phyloP scores from a whole-genome alignment of 2,888 invertebrate genomes.

The Norana najaformis region DNA sequence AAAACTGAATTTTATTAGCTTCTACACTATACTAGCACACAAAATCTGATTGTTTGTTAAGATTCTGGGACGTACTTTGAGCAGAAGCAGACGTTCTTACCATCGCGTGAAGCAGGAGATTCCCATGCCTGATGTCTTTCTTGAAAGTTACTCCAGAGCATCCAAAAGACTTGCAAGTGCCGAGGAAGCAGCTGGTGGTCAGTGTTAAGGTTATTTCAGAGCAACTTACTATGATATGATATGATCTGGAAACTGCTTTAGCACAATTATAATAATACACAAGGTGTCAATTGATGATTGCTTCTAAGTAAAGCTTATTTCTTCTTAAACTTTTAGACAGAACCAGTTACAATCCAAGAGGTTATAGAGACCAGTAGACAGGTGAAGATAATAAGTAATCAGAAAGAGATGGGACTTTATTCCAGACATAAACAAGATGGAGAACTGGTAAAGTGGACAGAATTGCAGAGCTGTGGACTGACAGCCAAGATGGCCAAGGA shows the following conservation, averaged over 20 bases:
- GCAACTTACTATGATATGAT: not conserved
- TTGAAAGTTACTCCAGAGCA: not conserved
- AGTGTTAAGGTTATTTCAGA: not conserved
- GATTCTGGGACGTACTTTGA: not conserved
- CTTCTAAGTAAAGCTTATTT: not conserved
- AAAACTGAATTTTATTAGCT: too few relatives aligned
- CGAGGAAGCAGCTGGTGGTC: not conserved
- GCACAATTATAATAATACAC: not conserved
- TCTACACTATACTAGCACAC: too few relatives aligned
- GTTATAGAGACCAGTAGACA: not conserved
- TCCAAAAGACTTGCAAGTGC: not conserved
- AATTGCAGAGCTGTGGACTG: too few relatives aligned
- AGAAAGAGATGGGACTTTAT: not conserved
- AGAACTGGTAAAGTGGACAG: not conserved
- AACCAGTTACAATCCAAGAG: too few relatives aligned
- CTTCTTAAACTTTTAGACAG: not conserved
- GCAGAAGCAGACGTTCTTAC: conserved; percentile 13
- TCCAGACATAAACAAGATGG: not conserved
- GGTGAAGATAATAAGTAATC: not conserved
- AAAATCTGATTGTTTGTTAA: not conserved
- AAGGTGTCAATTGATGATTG: not conserved
- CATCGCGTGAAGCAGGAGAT: conserved; percentile 5
- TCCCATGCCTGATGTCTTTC: not conserved
- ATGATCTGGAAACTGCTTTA: not conserved
- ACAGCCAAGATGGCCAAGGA: too few relatives aligned